Base-by-base conservation (phyloP, 2,888 invertebrate genomes). In the Corythucha ciliata region DNA sequence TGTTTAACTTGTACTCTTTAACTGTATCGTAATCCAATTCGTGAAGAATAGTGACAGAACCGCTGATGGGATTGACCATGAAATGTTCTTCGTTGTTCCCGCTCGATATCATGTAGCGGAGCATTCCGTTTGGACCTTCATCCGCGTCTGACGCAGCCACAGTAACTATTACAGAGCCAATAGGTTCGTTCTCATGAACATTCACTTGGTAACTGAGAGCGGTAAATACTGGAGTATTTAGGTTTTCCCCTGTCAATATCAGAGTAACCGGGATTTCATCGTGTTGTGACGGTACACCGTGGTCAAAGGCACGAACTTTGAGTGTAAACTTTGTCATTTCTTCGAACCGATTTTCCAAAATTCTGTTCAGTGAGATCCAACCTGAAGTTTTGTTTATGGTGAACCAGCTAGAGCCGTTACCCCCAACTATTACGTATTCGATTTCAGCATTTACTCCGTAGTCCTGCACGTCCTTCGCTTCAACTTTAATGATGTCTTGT, bases 391-490 rank as follows among this genome's bases (percentile, higher is more conserved):
- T 78, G 60, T 87, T 83, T 6, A 93, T 73, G 2, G 72, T 69
- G 65, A 93, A 87, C 58, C 79, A 77, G 1, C 79, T 73, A 1
- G 82, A 79, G 2, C 84, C 85, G 67, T 91, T 92, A 4, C 88
- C 86, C 46, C 77, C 78, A 1, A 76, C 71, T 39, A 84, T 71
- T 18, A 74, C 69, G 66, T 92, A 93, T 60, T 83, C 82, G 48
- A 93, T 78, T 69, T 90, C 86, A 1, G 91, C 88, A 69, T 92
- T 92, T 22, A 89, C 81, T 2, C 91, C 91, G 62, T 80, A 86
- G 65, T 92, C 91, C 42, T 79, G 72, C 20, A 78, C 75, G 67
- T 91, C 90, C 60, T 73, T 77, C 1, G 90, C 90, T 47, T 76
- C 68, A 4, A 91, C 72, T 65, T 78, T 79, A 8, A 87, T 71